phyloP scores from a whole-genome alignment of 2,888 invertebrate genomes.

The Azorinus chamasolen region DNA sequence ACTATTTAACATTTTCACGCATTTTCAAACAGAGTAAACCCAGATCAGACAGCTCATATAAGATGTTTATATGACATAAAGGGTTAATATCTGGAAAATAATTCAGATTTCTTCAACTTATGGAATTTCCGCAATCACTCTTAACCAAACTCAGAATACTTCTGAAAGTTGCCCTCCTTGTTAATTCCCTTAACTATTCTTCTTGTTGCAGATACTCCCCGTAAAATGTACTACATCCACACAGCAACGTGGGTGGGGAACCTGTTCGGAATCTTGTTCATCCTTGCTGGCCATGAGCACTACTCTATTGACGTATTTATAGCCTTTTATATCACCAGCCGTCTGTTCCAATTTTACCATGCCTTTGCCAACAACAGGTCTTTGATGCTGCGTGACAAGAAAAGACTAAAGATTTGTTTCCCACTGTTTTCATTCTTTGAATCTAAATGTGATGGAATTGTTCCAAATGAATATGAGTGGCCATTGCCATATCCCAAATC shows the following conservation, averaged over 20 bases:
- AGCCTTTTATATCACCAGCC: constrained; percentile 98
- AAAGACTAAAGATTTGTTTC: constrained; percentile 98
- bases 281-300: constrained; percentile 99
- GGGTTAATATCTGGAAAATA: too few species aligned
- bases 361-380: constrained; percentile 98
- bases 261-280: constrained; percentile 99
- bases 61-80: too few species aligned
- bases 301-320: constrained; percentile 99
- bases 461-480: constrained; percentile 95
- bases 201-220: constrained; percentile 94
- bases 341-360: constrained; percentile 99
- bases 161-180: too few species aligned
- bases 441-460: constrained; percentile 88
- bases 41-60: too few species aligned
- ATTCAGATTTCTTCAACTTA: too few species aligned
- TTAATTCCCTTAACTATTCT: too few species aligned
- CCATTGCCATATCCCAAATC: constrained; percentile 72
- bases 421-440: constrained; percentile 99
- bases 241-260: constrained; percentile 99
- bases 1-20: too few species aligned
- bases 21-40: too few species aligned
- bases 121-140: too few species aligned
- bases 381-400: constrained; percentile 90
- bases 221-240: constrained; percentile 95
- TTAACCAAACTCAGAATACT: too few species aligned